These are phyloP conservation scores for Leptinotarsa juncta DNA, from an alignment of 2,888 invertebrate species.

Conservation along the genomic window DNA sequence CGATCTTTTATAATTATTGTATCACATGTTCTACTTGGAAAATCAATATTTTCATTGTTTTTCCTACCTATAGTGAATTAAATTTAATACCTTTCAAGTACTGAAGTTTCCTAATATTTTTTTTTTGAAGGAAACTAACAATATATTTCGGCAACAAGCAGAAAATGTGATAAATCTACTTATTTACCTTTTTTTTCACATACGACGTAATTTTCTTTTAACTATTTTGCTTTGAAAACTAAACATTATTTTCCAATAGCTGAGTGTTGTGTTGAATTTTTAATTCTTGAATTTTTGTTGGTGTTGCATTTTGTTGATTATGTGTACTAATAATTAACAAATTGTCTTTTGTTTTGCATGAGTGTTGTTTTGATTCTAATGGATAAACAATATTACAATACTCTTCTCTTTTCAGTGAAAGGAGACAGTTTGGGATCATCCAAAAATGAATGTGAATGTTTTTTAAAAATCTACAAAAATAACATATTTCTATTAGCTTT, in stretches of 20 bases:
- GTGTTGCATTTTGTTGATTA: constrained; percentile 49
- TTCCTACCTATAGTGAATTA: too few relatives aligned
- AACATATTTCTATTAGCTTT: constrained; percentile 48
- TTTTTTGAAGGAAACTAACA: too few relatives aligned
- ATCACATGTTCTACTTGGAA: too few relatives aligned
- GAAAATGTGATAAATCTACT: constrained; percentile 5
- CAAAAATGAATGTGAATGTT: constrained; percentile 42
- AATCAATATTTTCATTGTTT: too few relatives aligned
- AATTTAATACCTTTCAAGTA: too few relatives aligned
- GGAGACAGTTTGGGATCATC: constrained; percentile 44
- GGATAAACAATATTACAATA: constrained; percentile 33
- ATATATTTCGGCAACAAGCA: neutral
- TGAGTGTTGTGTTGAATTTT: constrained; percentile 37
- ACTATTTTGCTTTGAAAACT: constrained; percentile 2
- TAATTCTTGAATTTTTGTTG: constrained; percentile 37
- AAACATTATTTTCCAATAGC: constrained; percentile 7
- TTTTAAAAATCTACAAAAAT: constrained; percentile 40
- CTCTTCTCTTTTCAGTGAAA: constrained; percentile 50
- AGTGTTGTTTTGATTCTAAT: constrained; percentile 32
- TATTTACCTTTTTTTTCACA: constrained; percentile 11
- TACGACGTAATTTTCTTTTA: neutral
- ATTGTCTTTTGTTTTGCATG: constrained; percentile 43
- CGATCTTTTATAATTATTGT: too few relatives aligned
- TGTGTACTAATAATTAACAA: constrained; percentile 44
- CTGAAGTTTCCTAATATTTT: too few relatives aligned